These are phyloP conservation scores for Tryphoninae sp. DNA, from an alignment of 2,888 invertebrate genomes.

Conservation along the genomic window DNA sequence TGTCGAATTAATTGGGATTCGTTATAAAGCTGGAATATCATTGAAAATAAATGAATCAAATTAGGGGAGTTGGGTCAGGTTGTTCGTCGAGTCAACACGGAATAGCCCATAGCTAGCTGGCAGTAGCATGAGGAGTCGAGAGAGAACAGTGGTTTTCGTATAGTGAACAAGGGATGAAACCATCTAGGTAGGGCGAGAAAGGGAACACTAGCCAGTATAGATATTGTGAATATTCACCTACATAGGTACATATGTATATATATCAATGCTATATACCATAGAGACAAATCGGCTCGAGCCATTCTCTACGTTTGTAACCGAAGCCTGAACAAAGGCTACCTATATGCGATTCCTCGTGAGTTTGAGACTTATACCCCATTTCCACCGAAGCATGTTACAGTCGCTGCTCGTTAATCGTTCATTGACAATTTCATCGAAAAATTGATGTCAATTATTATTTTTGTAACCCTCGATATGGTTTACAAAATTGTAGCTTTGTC, in stretches of 20 bases:
- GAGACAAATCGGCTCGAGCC: slow-evolving; percentile 64
- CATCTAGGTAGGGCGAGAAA: slow-evolving; percentile 36
- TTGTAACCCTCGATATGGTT: slow-evolving; percentile 45
- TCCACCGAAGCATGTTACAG: slow-evolving; percentile 1
- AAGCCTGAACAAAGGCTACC: slow-evolving; percentile 73
- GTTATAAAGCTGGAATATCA: too few species aligned
- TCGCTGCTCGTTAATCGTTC: slow-evolving; percentile 17
- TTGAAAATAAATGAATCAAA: too few species aligned
- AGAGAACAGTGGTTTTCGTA: slow-evolving; percentile 31
- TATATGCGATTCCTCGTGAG: slow-evolving; percentile 22
- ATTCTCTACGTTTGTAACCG: slow-evolving; percentile 74
- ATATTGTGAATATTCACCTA: background rate
- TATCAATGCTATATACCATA: slow-evolving; percentile 11
- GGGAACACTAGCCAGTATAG: slow-evolving; percentile 37
- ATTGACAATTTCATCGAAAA: slow-evolving; percentile 32
- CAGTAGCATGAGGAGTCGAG: background rate
- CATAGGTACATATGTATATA: background rate
- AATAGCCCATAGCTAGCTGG: slow-evolving; percentile 13
- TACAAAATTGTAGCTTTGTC: slow-evolving; percentile 5
- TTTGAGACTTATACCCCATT: slow-evolving; percentile 17
- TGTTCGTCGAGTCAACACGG: slow-evolving; percentile 14
- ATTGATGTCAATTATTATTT: slow-evolving; percentile 37
- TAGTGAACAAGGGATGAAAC: slow-evolving; percentile 46
- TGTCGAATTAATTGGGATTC: too few species aligned
- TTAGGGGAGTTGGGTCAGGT: too few species aligned